Percentiles rank a stretch among this genome's conserved stretches.
Conservation (phyloP, 2,888 invertebrate genomes). For the Apodemia mormo region DNA sequence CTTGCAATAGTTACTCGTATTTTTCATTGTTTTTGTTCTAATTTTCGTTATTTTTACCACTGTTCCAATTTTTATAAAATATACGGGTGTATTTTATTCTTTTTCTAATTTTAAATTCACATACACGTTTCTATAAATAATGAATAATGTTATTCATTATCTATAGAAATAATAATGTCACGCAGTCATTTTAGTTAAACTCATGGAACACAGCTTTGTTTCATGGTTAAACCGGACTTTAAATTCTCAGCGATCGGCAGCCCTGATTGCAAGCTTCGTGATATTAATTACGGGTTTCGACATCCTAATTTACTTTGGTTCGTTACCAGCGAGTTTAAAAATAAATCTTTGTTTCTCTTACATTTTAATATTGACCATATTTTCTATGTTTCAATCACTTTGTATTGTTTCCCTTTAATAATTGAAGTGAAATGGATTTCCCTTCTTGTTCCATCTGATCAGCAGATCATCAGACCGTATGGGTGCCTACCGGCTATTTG, state of each 20-base stretch:
- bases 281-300: constrained; percentile 32
- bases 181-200: background rate
- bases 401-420: too few relatives aligned
- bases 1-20: too few relatives aligned
- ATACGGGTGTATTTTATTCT: too few relatives aligned
- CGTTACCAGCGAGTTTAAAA: constrained; percentile 20
- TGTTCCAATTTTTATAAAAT: too few relatives aligned
- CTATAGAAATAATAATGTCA: background rate
- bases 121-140: too few relatives aligned
- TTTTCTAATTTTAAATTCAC: too few relatives aligned
- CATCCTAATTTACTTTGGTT: constrained; percentile 31
- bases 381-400: background rate
- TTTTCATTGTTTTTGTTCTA: too few relatives aligned
- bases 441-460: too few relatives aligned
- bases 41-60: too few relatives aligned
- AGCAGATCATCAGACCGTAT: too few relatives aligned
- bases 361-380: background rate
- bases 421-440: too few relatives aligned
- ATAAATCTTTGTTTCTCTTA: background rate
- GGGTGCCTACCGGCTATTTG: too few relatives aligned
- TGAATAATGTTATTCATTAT: background rate
- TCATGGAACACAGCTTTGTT: background rate
- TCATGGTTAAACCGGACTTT: constrained; percentile 19
- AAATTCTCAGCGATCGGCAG: background rate
- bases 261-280: constrained; percentile 22